phyloP scores from a whole-genome alignment of 2,113 vertebrate genomes.

The Ariopsis seemanni region DNA sequence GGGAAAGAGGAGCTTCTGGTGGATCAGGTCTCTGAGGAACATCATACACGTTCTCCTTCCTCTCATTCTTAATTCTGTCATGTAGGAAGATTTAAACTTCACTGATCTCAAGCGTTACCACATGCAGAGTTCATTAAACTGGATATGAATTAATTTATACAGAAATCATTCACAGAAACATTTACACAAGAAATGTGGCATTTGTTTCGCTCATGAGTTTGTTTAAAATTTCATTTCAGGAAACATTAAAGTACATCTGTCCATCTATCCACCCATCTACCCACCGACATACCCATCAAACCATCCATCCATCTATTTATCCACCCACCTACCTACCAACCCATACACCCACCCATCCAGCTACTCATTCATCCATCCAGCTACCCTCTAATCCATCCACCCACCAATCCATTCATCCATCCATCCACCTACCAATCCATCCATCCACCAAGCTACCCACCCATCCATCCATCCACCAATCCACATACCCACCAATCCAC shows the following conservation, averaged over 20 bases:
- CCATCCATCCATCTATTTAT: background rate
- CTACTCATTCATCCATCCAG: too few relatives aligned
- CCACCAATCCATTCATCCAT: too few relatives aligned
- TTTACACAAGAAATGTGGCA: background rate
- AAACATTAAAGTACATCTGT: background rate
- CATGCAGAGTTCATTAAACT: background rate
- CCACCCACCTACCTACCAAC: too few relatives aligned
- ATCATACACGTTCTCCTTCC: background rate
- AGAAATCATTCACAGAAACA: background rate
- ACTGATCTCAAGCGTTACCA: background rate
- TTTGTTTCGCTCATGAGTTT: background rate
- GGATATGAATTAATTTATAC: background rate
- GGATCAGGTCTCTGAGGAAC: slow-evolving; percentile 6
- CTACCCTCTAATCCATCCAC: too few relatives aligned
- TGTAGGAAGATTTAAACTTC: background rate
- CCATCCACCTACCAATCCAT: too few relatives aligned
- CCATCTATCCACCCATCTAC: background rate
- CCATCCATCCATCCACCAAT: too few relatives aligned
- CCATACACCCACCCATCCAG: too few relatives aligned
- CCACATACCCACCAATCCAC: too few relatives aligned
- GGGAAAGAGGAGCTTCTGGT: slow-evolving; percentile 8
- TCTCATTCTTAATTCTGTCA: background rate
- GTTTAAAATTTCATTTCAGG: background rate
- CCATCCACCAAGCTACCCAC: too few relatives aligned
- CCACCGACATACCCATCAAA: background rate